These are phyloP conservation scores for Gallinago undulata DNA, from an alignment of 2,113 vertebrate genomes.

Conservation along the genomic window DNA sequence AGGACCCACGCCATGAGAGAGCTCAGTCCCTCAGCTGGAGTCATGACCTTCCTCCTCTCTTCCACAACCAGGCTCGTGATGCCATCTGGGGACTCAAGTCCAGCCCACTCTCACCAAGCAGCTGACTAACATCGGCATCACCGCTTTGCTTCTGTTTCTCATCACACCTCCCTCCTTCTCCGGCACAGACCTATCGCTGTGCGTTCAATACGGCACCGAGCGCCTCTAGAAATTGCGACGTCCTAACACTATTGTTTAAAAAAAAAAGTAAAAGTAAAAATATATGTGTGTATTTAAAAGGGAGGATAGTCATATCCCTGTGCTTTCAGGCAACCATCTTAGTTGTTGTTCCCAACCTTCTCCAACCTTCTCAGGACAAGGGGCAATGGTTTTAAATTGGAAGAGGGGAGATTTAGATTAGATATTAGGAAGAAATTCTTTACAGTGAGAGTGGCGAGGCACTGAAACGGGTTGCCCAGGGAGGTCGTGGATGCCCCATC, in stretches of 20 bases:
- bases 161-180: background rate
- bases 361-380: no score
- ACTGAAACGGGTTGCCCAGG: no score
- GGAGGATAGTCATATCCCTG: background rate
- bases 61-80: background rate
- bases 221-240: background rate
- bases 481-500: no score
- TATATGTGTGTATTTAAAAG: no score
- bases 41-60: background rate
- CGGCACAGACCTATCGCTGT: background rate
- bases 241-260: background rate
- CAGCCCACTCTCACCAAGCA: background rate
- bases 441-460: no score
- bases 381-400: no score
- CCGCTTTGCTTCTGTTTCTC: background rate
- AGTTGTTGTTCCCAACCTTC: fast-evolving
- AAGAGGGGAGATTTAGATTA: no score
- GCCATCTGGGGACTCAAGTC: background rate
- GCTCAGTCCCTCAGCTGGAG: background rate
- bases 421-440: no score
- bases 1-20: fast-evolving
- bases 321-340: background rate
- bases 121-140: background rate
- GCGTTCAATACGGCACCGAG: background rate
- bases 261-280: background rate